These are phyloP conservation scores for Conus betulinus DNA, from an alignment of 1,140 invertebrate genomes.

Conservation along the genomic window DNA sequence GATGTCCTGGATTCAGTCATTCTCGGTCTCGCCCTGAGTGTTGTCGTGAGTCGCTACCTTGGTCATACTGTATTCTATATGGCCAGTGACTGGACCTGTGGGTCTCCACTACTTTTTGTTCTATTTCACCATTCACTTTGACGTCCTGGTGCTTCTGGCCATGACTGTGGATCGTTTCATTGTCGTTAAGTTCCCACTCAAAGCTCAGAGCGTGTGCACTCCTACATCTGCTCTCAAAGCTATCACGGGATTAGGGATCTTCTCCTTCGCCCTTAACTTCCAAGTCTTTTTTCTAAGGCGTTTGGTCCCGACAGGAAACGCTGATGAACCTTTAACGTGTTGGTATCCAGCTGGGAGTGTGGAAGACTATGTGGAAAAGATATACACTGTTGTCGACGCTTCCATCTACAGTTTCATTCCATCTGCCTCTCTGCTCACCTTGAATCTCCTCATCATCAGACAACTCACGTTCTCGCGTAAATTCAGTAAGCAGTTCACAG, in stretches of 20 bases:
- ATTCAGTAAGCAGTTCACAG: too few relatives aligned
- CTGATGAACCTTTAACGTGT: not conserved
- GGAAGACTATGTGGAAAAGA: slow-evolving; percentile 6
- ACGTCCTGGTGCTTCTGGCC: slow-evolving; percentile 60
- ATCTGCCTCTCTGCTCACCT: too few relatives aligned
- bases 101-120: slow-evolving; percentile 44
- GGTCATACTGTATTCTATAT: slow-evolving; percentile 16
- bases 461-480: too few relatives aligned
- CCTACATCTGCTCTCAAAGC: slow-evolving; percentile 36
- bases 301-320: not conserved
- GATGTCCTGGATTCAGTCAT: slow-evolving; percentile 60
- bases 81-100: slow-evolving; percentile 30
- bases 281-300: slow-evolving; percentile 28
- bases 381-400: not conserved
- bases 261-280: slow-evolving; percentile 35
- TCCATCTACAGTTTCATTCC: too few relatives aligned
- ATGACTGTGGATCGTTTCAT: slow-evolving; percentile 66
- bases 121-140: slow-evolving; percentile 55
- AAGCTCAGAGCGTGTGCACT: slow-evolving; percentile 42
- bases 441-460: too few relatives aligned
- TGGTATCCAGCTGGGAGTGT: not conserved
- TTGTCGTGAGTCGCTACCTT: not conserved
- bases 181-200: slow-evolving; percentile 57
- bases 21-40: slow-evolving; percentile 43
- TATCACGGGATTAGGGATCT: slow-evolving; percentile 33